phyloP scores from a whole-genome alignment of 2,113 vertebrate species.

The Dicerorhinus sumatrensis region DNA sequence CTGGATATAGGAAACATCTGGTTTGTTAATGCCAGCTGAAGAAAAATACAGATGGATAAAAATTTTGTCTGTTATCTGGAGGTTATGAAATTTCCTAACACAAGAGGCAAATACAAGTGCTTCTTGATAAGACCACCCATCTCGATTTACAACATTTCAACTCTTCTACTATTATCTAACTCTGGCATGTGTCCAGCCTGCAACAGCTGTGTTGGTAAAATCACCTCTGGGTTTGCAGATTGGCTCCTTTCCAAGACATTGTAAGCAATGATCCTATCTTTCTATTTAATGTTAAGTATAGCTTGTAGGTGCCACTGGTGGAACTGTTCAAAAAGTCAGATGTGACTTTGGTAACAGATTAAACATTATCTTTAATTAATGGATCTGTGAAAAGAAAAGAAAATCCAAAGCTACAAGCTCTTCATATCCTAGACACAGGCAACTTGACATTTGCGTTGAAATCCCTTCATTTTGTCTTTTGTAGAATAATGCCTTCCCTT shows the following conservation, averaged over 20 bases:
- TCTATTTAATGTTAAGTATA: conserved; percentile 57
- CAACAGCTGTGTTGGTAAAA: background rate
- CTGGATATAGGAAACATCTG: background rate
- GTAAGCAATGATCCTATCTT: conserved; percentile 14
- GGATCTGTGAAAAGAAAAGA: conserved; percentile 43
- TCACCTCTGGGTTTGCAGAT: background rate
- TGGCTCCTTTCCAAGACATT: background rate
- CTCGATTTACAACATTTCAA: background rate
- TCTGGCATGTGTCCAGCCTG: background rate
- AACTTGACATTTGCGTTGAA: conserved; percentile 64
- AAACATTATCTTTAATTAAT: conserved; percentile 65
- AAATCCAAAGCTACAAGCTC: background rate
- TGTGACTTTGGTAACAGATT: conserved; percentile 57
- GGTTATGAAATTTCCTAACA: background rate
- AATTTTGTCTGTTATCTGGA: background rate
- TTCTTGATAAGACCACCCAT: background rate
- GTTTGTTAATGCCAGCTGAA: background rate
- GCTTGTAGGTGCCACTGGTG: conserved; percentile 8
- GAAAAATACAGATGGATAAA: background rate
- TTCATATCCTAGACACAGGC: conserved; percentile 21
- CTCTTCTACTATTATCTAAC: background rate
- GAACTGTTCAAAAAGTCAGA: conserved; percentile 44
- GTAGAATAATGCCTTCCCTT: conserved; percentile 24
- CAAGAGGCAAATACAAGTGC: background rate
- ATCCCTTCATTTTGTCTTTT: conserved; percentile 57